These are phyloP conservation scores for Jordanella pulchra DNA, from an alignment of 2,797 vertebrate genomes.

Conservation along the genomic window DNA sequence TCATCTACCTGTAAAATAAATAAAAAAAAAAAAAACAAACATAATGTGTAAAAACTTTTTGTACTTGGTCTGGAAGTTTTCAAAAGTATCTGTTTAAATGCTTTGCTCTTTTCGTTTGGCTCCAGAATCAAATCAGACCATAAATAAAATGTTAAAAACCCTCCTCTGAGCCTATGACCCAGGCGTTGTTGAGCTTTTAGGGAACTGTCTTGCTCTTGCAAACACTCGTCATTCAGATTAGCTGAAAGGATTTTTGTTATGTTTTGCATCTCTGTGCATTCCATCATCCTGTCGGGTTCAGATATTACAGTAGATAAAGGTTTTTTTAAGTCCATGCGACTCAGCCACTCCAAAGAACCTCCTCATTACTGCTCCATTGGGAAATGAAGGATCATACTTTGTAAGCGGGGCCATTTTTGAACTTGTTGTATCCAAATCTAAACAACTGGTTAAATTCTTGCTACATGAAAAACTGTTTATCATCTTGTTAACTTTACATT, in stretches of 20 bases:
- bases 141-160: neutral
- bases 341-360: constrained; percentile 53
- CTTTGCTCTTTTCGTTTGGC: constrained; percentile 38
- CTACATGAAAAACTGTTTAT: constrained; percentile 24
- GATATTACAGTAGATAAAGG: constrained; percentile 29
- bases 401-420: constrained; percentile 49
- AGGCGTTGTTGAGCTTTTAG: neutral
- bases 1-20: constrained; percentile 36
- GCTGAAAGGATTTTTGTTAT: constrained; percentile 41
- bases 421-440: constrained; percentile 16
- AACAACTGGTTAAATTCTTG: constrained; percentile 20
- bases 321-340: constrained; percentile 31
- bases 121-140: constrained; percentile 24
- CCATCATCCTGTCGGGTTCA: constrained; percentile 38
- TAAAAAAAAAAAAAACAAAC: constrained; percentile 21
- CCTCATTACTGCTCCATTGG: constrained; percentile 44
- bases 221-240: constrained; percentile 30
- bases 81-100: constrained; percentile 2
- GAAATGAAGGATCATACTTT: constrained; percentile 62
- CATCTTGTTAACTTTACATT: constrained; percentile 11
- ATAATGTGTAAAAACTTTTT: neutral
- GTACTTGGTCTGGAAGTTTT: constrained; percentile 18
- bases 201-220: constrained; percentile 6
- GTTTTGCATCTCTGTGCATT: constrained; percentile 51
- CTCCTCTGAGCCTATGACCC: neutral